phyloP scores from a whole-genome alignment of 2,113 vertebrate genomes.

The Hippocampus comes region DNA sequence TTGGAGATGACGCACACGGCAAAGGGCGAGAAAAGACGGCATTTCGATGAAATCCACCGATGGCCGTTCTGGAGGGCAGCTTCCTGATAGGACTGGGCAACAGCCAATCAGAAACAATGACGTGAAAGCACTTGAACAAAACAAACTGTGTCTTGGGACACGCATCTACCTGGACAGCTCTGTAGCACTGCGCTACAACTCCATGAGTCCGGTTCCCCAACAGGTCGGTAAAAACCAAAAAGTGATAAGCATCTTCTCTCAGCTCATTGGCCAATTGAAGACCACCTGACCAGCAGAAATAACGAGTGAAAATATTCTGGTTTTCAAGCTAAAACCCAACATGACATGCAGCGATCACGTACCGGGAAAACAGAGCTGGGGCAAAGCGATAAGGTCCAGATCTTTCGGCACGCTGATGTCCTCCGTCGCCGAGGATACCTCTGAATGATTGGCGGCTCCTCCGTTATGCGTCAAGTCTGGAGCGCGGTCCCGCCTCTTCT shows the following conservation, averaged over 20 bases:
- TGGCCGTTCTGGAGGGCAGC: constrained; percentile 69
- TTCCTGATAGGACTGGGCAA: constrained; percentile 67
- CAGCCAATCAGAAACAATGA: not conserved
- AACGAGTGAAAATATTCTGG: not conserved
- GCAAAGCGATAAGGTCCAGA: constrained; percentile 86
- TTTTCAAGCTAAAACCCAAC: not conserved
- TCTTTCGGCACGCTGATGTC: constrained; percentile 84
- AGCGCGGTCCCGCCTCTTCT: constrained; percentile 76
- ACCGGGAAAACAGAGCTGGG: constrained; percentile 97
- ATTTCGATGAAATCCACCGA: constrained; percentile 61
- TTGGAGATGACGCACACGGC: constrained; percentile 89
- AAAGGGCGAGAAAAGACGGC: constrained; percentile 73
- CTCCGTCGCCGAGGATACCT: constrained; percentile 55
- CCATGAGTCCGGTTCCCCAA: constrained; percentile 90
- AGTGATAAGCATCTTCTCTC: constrained; percentile 84
- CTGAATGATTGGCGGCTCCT: constrained; percentile 27
- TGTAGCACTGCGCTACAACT: constrained; percentile 84
- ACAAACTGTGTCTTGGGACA: not conserved
- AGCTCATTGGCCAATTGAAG: constrained; percentile 76
- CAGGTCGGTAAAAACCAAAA: constrained; percentile 93
- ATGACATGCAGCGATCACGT: not conserved
- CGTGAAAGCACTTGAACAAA: not conserved
- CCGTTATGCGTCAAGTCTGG: constrained; percentile 39
- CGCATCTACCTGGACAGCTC: constrained; percentile 76
- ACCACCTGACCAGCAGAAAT: constrained; percentile 73